Percentiles rank a stretch among this genome's conserved stretches.
Evolutionary conservation across 2,797 vertebrate genomes (phyloP).

Genomic region (Phataginus tetradactyla): DNA sequence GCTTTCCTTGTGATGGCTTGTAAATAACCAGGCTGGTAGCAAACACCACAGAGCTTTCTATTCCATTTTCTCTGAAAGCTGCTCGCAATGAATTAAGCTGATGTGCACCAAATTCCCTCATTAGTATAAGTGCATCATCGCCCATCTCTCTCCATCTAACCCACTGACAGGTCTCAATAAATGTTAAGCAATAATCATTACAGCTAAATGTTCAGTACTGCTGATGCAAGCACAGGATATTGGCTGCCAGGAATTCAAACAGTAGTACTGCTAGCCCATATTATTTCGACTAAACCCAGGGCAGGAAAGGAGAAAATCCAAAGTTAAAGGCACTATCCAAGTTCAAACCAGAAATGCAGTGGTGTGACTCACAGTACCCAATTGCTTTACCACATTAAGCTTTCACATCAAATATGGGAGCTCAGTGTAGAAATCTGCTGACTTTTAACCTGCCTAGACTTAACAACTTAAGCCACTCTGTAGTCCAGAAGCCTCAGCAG

Average conservation of each 20-base stretch:
- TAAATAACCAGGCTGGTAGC: constrained; percentile 58
- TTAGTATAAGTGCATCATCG: constrained; percentile 64
- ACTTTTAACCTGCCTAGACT: constrained; percentile 47
- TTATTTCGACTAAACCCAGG: background rate
- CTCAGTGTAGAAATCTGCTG: constrained; percentile 59
- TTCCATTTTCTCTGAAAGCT: constrained; percentile 64
- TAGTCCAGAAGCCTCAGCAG: constrained; percentile 40
- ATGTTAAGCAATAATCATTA: constrained; percentile 20
- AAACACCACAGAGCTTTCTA: constrained; percentile 41
- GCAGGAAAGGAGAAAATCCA: constrained; percentile 21
- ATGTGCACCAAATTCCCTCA: constrained; percentile 54
- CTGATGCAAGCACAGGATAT: constrained; percentile 49
- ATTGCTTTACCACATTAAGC: background rate
- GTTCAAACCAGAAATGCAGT: background rate
- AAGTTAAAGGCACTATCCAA: background rate
- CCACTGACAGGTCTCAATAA: constrained; percentile 58
- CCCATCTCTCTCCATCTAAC: background rate
- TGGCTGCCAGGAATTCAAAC: constrained; percentile 23
- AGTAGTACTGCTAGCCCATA: background rate
- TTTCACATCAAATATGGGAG: constrained; percentile 14
- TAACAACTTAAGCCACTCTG: background rate
- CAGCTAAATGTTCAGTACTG: constrained; percentile 45
- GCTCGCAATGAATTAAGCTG: constrained; percentile 32
- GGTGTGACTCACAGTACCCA: background rate
- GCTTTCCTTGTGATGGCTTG: background rate